Conservation (phyloP, 2,113 vertebrate genomes). For the Misgurnus anguillicaudatus region DNA sequence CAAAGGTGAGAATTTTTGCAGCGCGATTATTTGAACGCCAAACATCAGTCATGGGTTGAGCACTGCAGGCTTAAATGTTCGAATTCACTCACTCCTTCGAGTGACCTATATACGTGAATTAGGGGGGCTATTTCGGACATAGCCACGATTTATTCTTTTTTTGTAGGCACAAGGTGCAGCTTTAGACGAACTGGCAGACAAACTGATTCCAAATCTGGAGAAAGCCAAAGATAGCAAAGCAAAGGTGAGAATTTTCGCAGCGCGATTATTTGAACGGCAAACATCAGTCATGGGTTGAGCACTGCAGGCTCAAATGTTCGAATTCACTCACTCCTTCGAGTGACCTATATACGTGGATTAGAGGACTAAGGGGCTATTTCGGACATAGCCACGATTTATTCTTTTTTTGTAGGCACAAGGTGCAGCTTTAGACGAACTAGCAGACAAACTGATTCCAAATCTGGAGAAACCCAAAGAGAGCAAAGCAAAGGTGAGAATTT, state of each 20-base stretch:
- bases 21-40: not conserved
- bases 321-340: too few relatives aligned
- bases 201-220: constrained; percentile 56
- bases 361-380: too few relatives aligned
- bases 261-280: not conserved
- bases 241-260: constrained; percentile 61
- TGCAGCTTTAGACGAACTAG: constrained; percentile 59
- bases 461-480: constrained; percentile 61
- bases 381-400: not conserved
- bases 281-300: not conserved
- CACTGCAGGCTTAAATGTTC: too few relatives aligned
- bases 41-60: not conserved
- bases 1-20: constrained; percentile 62
- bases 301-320: too few relatives aligned
- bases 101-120: too few relatives aligned
- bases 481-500: constrained; percentile 68
- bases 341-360: too few relatives aligned
- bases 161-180: constrained; percentile 61
- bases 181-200: constrained; percentile 60
- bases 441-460: constrained; percentile 60
- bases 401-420: constrained; percentile 58
- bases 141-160: constrained; percentile 10
- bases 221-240: constrained; percentile 67
- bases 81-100: too few relatives aligned
- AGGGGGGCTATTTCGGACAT: too few relatives aligned